phyloP scores from a whole-genome alignment of 2,797 vertebrate genomes.

The Periparus ater region DNA sequence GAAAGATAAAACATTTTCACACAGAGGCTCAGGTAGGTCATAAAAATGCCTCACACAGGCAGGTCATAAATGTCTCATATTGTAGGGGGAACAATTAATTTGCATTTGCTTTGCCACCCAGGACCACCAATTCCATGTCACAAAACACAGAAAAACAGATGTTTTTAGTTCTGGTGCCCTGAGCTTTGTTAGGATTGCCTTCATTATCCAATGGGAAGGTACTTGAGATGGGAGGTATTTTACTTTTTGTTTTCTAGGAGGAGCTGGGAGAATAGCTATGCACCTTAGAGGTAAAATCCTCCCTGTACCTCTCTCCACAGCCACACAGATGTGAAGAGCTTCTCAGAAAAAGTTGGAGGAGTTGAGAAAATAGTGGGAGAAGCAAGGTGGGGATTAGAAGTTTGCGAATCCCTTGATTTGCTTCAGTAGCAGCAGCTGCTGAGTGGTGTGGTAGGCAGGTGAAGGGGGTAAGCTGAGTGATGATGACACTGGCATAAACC shows the following conservation, averaged over 20 bases:
- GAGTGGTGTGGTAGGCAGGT: fast-evolving
- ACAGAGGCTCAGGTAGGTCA: background rate
- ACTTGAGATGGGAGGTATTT: background rate
- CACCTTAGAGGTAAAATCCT: background rate
- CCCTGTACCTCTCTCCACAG: background rate
- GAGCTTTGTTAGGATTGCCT: background rate
- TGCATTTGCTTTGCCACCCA: background rate
- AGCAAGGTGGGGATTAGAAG: background rate
- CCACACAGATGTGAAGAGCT: background rate
- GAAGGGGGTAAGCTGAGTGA: background rate
- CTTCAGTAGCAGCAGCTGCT: background rate
- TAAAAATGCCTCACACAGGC: background rate
- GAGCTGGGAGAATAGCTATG: background rate
- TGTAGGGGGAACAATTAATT: background rate
- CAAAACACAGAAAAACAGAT: background rate
- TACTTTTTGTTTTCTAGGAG: background rate
- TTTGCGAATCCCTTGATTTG: background rate
- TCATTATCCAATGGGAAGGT: fast-evolving
- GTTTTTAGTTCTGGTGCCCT: background rate
- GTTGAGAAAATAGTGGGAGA: background rate
- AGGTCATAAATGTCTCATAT: background rate
- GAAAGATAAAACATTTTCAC: background rate
- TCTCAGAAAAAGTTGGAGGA: background rate
- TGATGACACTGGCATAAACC: background rate
- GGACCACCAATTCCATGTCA: background rate